Base-by-base conservation (phyloP, 2,113 vertebrate genomes). In the Colius striatus region DNA sequence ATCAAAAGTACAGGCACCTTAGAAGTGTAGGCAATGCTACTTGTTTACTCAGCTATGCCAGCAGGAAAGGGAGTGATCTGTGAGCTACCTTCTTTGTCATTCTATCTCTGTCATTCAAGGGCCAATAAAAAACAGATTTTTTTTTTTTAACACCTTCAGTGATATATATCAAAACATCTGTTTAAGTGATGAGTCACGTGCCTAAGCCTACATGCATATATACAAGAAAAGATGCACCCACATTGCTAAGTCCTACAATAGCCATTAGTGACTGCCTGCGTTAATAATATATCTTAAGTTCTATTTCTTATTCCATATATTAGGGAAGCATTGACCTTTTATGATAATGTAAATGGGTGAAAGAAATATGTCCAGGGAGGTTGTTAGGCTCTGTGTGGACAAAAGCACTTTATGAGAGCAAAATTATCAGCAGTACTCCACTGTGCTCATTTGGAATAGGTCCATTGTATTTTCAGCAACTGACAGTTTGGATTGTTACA, bases 391-490 rank as follows among this genome's bases (percentile, higher is more conserved):
- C 27, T 7, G 2, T 9, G 22, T 3, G 11, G 78, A 89, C 82
- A 85, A 74, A 87, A 91, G 47, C 16, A 1, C 51, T 85, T 73
- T 48, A 41, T 72, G 82, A 90, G 78, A 83, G 75, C 43, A 76
- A 41, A 85, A 80, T 91, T 70, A 71, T 68, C 66, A 87, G 87
- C 85, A 76, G 71, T 62, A 60, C 54, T 95, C 57, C 61, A 26
- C 84, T 90, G 84, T 82, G 81, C 71, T 91, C 67, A 16, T 85
- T 95, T 97, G 94, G 94, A 94, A 45, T 55, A 62, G 51, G 45
- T 87, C 93, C 87, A 85, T 85, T 95, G 91, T 95, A 61, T 92
- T 97, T 95, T 87, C 91, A 96, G 84, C 87, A 95, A 27, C 74
- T 95, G 93, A 79, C 94, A 88, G 93, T 91, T 95, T 38, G 82